Evolutionary conservation across 1,140 invertebrate genomes (phyloP).

Genomic region (Pristionchus pacificus): DNA sequence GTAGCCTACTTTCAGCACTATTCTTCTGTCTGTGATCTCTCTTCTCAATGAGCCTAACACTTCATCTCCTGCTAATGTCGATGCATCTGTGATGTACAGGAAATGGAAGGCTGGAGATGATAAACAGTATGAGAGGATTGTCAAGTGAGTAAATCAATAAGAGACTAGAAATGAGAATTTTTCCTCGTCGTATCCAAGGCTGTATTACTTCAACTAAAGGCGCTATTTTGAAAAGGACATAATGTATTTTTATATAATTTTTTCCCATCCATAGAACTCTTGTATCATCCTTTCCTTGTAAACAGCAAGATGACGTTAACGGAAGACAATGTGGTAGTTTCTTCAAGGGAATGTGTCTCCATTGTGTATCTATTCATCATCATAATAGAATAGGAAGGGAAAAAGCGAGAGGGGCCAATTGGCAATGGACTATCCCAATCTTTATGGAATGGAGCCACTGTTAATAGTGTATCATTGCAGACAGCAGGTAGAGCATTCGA

Average conservation of each 20-base stretch:
- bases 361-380: neutral
- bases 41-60: conserved; percentile 98
- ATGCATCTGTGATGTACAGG: conserved; percentile 98
- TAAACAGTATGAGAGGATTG: conserved; percentile 99
- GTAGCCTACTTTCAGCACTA: conserved; percentile 65
- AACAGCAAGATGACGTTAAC: too few species aligned
- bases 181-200: too few species aligned
- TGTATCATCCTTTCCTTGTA: neutral
- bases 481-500: conserved; percentile 82
- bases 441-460: too few species aligned
- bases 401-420: too few species aligned
- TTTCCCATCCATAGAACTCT: neutral
- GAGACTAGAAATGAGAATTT: too few species aligned
- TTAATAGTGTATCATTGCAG: too few species aligned
- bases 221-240: too few species aligned
- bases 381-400: too few species aligned
- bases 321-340: conserved; percentile 14
- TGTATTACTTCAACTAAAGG: too few species aligned
- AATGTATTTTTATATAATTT: conserved; percentile 15
- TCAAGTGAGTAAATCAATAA: conserved; percentile 69
- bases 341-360: conserved; percentile 3
- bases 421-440: too few species aligned
- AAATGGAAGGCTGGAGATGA: conserved; percentile 93
- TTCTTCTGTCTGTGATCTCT: conserved; percentile 94
- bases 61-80: conserved; percentile 97